Conservation (phyloP, 2,797 vertebrate genomes). For the Dendrocincla tyrannina region DNA sequence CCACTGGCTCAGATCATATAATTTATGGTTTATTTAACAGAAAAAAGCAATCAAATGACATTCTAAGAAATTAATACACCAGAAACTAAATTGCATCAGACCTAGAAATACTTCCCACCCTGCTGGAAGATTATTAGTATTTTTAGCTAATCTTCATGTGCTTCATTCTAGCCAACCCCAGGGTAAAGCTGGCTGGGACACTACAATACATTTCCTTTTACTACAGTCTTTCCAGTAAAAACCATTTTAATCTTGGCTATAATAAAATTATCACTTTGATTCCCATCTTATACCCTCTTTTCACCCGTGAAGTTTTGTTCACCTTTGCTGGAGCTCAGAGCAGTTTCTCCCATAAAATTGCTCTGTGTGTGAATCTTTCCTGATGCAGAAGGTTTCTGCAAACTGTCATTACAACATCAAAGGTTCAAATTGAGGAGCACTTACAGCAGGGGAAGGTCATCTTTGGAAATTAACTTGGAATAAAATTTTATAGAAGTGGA, state of each 20-base stretch:
- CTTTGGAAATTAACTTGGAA: neutral
- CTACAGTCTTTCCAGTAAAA: constrained; percentile 15
- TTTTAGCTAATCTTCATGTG: neutral
- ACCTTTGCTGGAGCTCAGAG: constrained; percentile 13
- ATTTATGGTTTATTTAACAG: neutral
- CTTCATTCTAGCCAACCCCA: neutral
- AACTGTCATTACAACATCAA: neutral
- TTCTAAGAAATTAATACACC: neutral
- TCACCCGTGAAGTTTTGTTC: constrained; percentile 19
- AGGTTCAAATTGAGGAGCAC: neutral
- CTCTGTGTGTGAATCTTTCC: neutral
- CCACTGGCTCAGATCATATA: neutral
- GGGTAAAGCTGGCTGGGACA: neutral
- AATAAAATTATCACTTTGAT: constrained; percentile 3
- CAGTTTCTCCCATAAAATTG: neutral
- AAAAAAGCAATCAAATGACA: neutral
- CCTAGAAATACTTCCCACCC: neutral
- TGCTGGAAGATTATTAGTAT: neutral
- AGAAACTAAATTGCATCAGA: neutral
- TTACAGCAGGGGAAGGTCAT: neutral
- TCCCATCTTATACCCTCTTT: neutral
- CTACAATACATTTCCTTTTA: neutral
- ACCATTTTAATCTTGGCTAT: constrained; percentile 16
- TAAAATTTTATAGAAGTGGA: neutral
- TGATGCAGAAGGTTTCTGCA: neutral